These are phyloP conservation scores for Leuciscus waleckii DNA, from an alignment of 2,797 vertebrate genomes.

Conservation along the genomic window DNA sequence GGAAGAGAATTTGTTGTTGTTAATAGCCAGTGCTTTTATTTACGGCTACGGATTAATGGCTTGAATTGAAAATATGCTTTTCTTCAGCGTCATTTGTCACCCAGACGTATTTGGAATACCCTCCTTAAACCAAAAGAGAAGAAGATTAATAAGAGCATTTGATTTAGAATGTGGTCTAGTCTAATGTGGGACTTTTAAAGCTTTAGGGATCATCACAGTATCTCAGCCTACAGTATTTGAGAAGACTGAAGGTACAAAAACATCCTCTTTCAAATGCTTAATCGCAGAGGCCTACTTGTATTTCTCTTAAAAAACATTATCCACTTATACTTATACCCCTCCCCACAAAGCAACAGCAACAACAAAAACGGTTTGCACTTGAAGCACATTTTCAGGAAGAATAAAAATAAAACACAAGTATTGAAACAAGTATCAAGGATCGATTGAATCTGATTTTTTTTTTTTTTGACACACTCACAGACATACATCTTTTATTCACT, in stretches of 20 bases:
- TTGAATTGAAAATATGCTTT: conserved; percentile 11
- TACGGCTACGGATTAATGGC: neutral
- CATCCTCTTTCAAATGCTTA: neutral
- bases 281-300: neutral
- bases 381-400: neutral
- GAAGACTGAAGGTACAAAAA: neutral
- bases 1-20: neutral
- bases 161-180: conserved; percentile 45
- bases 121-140: neutral
- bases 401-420: neutral
- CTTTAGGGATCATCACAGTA: neutral
- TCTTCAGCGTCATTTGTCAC: conserved; percentile 20
- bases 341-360: neutral
- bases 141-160: conserved; percentile 14
- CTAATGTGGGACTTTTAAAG: conserved; percentile 13
- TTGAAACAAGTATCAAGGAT: conserved; percentile 48
- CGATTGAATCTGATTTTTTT: conserved; percentile 71
- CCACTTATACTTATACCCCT: neutral
- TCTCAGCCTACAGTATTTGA: neutral
- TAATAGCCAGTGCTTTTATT: neutral
- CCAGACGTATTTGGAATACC: conserved; percentile 10
- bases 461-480: conserved; percentile 65
- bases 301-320: neutral
- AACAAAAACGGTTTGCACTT: neutral
- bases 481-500: conserved; percentile 62